phyloP scores from a whole-genome alignment of 2,797 vertebrate genomes.

The Sebastes iracundus region DNA sequence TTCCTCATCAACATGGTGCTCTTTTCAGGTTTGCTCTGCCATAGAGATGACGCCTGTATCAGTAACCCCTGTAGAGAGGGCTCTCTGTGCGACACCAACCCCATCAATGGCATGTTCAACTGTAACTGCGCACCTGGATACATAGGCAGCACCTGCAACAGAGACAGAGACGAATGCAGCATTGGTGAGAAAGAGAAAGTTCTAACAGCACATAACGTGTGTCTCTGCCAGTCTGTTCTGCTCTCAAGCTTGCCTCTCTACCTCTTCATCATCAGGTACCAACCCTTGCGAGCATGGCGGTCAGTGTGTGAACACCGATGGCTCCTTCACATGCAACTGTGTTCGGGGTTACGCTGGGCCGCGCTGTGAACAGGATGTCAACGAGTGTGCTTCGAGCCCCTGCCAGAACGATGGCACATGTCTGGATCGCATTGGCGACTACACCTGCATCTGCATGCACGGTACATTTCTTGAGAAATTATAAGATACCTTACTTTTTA shows the following conservation, averaged over 20 bases:
- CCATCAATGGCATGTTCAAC: slow-evolving; percentile 85
- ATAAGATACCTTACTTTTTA: not conserved
- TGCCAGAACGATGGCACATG: slow-evolving; percentile 96
- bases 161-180: slow-evolving; percentile 84
- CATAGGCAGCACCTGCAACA: slow-evolving; percentile 82
- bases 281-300: slow-evolving; percentile 94
- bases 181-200: slow-evolving; percentile 75
- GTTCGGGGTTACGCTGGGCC: slow-evolving; percentile 89
- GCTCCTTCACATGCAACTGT: slow-evolving; percentile 94
- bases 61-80: slow-evolving; percentile 86
- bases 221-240: not conserved
- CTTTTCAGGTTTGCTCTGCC: slow-evolving; percentile 83
- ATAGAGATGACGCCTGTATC: slow-evolving; percentile 84
- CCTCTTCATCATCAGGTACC: slow-evolving; percentile 79
- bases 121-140: slow-evolving; percentile 86
- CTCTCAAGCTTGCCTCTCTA: not conserved
- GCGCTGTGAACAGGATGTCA: slow-evolving; percentile 94
- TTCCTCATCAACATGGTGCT: not conserved
- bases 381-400: slow-evolving; percentile 92
- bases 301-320: slow-evolving; percentile 92
- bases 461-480: slow-evolving; percentile 47
- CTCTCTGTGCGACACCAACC: slow-evolving; percentile 87
- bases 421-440: slow-evolving; percentile 93
- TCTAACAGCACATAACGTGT: not conserved
- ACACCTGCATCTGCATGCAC: slow-evolving; percentile 93